These are phyloP conservation scores for Xestia rhomboidea DNA, from an alignment of 2,888 invertebrate genomes.

Conservation along the genomic window DNA sequence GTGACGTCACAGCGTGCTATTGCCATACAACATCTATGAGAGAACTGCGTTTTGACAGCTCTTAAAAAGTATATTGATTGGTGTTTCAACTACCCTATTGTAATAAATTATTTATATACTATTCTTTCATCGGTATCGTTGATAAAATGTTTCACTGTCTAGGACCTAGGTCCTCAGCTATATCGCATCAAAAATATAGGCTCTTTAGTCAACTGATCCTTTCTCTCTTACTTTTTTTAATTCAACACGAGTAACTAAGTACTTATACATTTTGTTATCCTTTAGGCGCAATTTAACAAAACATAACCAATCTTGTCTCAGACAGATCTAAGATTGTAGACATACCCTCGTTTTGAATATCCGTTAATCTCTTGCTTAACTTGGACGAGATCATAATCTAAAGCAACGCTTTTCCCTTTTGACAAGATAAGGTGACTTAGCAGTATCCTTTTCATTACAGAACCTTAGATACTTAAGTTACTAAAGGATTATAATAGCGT, in stretches of 20 bases:
- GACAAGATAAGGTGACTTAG: constrained; percentile 34
- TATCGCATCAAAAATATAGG: too few species aligned
- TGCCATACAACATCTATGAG: too few species aligned
- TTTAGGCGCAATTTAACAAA: constrained; percentile 6
- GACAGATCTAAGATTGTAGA: constrained; percentile 29
- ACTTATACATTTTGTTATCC: neutral
- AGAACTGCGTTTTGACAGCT: too few species aligned
- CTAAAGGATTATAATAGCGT: constrained; percentile 26
- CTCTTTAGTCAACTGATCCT: too few species aligned
- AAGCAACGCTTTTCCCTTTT: constrained; percentile 32
- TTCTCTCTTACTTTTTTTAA: neutral
- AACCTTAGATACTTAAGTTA: neutral
- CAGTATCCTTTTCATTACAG: constrained; percentile 26
- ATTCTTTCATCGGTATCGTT: too few species aligned
- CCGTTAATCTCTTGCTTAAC: constrained; percentile 51
- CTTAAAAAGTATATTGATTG: too few species aligned
- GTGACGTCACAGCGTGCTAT: too few species aligned
- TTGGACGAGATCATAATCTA: constrained; percentile 38
- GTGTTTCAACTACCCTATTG: too few species aligned
- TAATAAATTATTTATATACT: too few species aligned
- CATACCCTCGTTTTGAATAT: constrained; percentile 33
- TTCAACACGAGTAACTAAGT: neutral
- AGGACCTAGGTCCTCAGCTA: too few species aligned
- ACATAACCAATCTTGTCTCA: neutral
- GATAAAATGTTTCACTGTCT: too few species aligned